Base-by-base conservation (phyloP, 2,888 invertebrate species). In the Rosalia funebris region DNA sequence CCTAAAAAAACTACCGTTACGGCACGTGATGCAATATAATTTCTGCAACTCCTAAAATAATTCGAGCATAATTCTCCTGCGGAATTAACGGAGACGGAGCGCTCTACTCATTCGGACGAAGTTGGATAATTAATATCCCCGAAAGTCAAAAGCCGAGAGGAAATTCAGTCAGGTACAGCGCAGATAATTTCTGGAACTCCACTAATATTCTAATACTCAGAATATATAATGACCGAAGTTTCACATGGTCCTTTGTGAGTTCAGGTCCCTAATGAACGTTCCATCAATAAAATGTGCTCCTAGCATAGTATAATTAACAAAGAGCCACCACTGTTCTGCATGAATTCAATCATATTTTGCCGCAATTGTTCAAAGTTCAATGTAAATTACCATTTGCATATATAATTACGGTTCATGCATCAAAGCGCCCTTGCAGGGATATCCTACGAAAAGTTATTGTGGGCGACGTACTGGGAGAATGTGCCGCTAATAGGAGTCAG, bases 381-480 rank as follows among this genome's bases (percentile, higher is more conserved):
- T 76, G 78, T 72, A 79, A 79, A 78, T 79, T 71, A 72, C 70
- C 74, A 79, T 81, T 79, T 79, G 71, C 80, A 81, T 81, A 79
- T 69, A 79, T 79, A 81, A 81, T 79, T 79, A 79, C 70, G 67
- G 68, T 67, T 66, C 68, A 65, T 63, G 66, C 72, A 63, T 75
- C 74, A 75, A 75, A 74, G 74, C 70, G 65, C 69, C 47, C 60
- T 60, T 57, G 60, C 34, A 54, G 64, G 59, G 59, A 62, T 60
- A 54, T 65, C 60, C 63, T 48, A 57, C 62, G 57, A 70, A 67
- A 70, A 71, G 69, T 71, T 70, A 72, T 69, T 63, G 61, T 61
- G 64, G 64, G 56, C 46, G 47, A 61, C 39, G 36, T 17, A 46
- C 48, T 16, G 42, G 12, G 14, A 39, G 25, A 25, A 25, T 14